A percentile compares a stretch with the other conserved stretches of the same genome.
Evolutionary conservation across 2,888 invertebrate species (phyloP).

Genomic region (Hirtodrosophila duncani): DNA sequence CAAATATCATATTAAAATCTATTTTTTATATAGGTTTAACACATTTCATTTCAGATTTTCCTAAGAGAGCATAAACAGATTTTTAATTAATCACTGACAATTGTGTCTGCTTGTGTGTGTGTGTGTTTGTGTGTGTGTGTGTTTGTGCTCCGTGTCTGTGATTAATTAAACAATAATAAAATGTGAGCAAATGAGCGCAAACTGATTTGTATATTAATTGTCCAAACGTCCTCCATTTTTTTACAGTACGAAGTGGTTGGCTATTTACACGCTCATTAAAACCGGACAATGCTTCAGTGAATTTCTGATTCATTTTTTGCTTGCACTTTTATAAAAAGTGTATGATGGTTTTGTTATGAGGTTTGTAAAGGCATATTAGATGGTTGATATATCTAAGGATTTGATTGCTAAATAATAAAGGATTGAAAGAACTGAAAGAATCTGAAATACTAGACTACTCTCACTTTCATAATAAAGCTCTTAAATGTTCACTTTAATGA

Average conservation of each 20-base stretch:
- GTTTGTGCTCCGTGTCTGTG: slow-evolving; percentile 34
- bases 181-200: slow-evolving; percentile 33
- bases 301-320: slow-evolving; percentile 1
- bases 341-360: background rate
- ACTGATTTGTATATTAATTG: slow-evolving; percentile 60
- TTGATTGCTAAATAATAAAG: no score
- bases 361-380: slow-evolving; percentile 1
- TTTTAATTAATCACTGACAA: slow-evolving; percentile 64
- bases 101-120: slow-evolving; percentile 4
- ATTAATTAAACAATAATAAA: slow-evolving; percentile 58
- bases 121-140: slow-evolving; percentile 10
- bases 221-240: slow-evolving; percentile 38
- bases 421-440: no score
- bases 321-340: background rate
- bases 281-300: slow-evolving; percentile 19
- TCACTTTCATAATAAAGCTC: no score
- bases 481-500: no score
- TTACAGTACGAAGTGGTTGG: slow-evolving; percentile 1
- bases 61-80: slow-evolving; percentile 19
- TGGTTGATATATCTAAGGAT: no score
- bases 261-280: slow-evolving; percentile 55
- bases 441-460: no score
- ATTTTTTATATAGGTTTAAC: background rate
- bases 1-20: no score
- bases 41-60: slow-evolving; percentile 9